Base-by-base conservation (phyloP, 2,797 vertebrate species). In the Oreonectes daqikongensis region DNA sequence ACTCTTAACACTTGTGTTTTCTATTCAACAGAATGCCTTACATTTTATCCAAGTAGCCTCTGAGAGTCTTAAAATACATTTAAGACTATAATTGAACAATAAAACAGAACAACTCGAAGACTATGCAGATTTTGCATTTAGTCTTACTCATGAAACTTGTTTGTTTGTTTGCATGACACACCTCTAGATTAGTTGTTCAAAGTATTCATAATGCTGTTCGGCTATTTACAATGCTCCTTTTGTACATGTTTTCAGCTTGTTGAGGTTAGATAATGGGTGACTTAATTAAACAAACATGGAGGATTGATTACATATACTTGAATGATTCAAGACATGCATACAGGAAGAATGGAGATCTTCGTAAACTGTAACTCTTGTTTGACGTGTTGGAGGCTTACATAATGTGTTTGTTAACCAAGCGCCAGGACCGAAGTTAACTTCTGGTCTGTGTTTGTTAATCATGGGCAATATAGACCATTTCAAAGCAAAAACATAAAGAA, bases 271-370 rank as follows among this genome's bases (percentile, higher is more conserved):
- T 46, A 60, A 71, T 20, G 20, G 42, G 59, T n/a, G 1, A 52
- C 40, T 71, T 50, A 40, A 50, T 46, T 4, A 59, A 32, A 1
- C 53, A 52, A 18, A 59, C 42, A 20, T 24, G 30, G 57, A 20
- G 15, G 17, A 18, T 55, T 22, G 40, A 63, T 74, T 53, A 69
- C 32, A 32, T 28, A 15, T 44, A 20, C 69, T 53, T 42, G 17
- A 50, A 24, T 72, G 44, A 69, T 61, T 35, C 15, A 59, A 60
- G 30, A 26, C 12, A 74, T 40, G 53, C 38, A 28, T 48, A 42
- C 18, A 60, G 32, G 22, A 53, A 3, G 32, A 40, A 35, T 40
- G 38, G 1, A 40, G 38, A 40, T 1, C 38, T 10, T 40, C 7
- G 38, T 40, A 40, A 6, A 40, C 38, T 3, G 32, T 3, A 7